Conservation (phyloP, 2,113 vertebrate genomes). For the Lynx canadensis region DNA sequence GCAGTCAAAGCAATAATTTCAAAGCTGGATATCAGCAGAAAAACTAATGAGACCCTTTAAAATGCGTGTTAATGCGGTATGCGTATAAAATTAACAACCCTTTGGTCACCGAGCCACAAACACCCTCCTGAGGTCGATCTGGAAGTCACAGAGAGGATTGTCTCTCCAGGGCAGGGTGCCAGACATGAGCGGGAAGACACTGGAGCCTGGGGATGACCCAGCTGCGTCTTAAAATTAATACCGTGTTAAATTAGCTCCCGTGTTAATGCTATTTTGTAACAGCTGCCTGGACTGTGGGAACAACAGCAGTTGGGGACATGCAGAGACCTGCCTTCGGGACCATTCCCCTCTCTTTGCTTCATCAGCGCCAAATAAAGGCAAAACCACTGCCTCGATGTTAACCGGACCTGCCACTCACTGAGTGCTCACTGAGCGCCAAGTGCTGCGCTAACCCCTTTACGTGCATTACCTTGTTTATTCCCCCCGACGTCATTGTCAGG, state of each 20-base stretch:
- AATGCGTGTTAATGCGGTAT: constrained; percentile 20
- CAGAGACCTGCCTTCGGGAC: background rate
- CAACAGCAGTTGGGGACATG: background rate
- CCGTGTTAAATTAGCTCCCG: constrained; percentile 22
- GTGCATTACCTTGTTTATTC: background rate
- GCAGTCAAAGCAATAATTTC: constrained; percentile 52
- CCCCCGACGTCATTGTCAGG: background rate
- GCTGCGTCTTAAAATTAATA: constrained; percentile 64
- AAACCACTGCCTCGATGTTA: background rate
- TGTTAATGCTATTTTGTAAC: background rate
- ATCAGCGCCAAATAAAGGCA: background rate
- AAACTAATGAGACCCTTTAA: constrained; percentile 65
- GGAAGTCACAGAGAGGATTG: constrained; percentile 11
- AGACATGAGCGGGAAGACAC: background rate
- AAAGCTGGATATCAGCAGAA: constrained; percentile 66
- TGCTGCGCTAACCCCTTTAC: background rate
- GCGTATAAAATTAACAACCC: constrained; percentile 67
- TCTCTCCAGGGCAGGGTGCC: background rate
- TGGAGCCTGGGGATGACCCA: constrained; percentile 3
- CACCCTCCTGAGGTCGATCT: constrained; percentile 50
- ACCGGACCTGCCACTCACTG: background rate
- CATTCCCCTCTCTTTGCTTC: background rate
- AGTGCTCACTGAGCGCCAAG: background rate
- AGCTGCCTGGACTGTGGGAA: constrained; percentile 2
- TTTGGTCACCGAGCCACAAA: constrained; percentile 49